phyloP scores from a whole-genome alignment of 2,113 vertebrate species.

The Ameiurus melas region DNA sequence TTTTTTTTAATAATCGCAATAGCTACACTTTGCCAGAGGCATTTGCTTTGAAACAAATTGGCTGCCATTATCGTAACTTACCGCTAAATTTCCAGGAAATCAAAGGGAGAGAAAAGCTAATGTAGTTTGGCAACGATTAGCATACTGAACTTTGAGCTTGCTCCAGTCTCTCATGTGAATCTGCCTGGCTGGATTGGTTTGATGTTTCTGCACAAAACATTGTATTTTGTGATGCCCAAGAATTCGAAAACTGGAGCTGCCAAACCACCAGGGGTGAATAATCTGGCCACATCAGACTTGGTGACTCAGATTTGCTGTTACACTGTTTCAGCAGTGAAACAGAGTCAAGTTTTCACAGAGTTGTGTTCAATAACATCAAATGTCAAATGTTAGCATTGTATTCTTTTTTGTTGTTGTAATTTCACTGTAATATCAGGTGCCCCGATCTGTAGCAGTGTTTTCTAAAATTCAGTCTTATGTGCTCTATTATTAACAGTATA shows the following conservation, averaged over 20 bases:
- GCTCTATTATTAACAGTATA: background rate
- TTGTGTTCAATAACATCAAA: slow-evolving; percentile 6
- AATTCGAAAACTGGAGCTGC: slow-evolving; percentile 30
- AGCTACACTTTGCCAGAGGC: slow-evolving; percentile 40
- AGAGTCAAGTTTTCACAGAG: background rate
- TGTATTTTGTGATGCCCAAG: slow-evolving; percentile 43
- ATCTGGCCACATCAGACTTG: slow-evolving; percentile 39
- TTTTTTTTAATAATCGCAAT: slow-evolving; percentile 36
- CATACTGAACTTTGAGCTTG: slow-evolving; percentile 51
- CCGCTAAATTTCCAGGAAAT: slow-evolving; percentile 46
- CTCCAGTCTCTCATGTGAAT: slow-evolving; percentile 49
- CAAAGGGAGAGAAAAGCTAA: slow-evolving; percentile 49
- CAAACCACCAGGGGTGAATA: slow-evolving; percentile 41
- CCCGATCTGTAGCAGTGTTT: background rate
- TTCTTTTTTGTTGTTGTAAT: background rate
- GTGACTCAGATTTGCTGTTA: slow-evolving; percentile 42
- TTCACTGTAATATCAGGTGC: background rate
- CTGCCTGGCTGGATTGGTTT: slow-evolving; percentile 25
- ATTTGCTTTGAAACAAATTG: slow-evolving; percentile 52
- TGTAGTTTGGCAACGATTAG: slow-evolving; percentile 48
- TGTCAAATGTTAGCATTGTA: background rate
- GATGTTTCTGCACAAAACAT: slow-evolving; percentile 38
- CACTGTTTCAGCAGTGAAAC: slow-evolving; percentile 15
- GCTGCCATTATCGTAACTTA: slow-evolving; percentile 42
- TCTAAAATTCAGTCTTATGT: background rate